Evolutionary conservation across 2,888 invertebrate species (phyloP), one percentile per base, ranked within the genome.

Genomic region (Ernsta delagoae): DNA sequence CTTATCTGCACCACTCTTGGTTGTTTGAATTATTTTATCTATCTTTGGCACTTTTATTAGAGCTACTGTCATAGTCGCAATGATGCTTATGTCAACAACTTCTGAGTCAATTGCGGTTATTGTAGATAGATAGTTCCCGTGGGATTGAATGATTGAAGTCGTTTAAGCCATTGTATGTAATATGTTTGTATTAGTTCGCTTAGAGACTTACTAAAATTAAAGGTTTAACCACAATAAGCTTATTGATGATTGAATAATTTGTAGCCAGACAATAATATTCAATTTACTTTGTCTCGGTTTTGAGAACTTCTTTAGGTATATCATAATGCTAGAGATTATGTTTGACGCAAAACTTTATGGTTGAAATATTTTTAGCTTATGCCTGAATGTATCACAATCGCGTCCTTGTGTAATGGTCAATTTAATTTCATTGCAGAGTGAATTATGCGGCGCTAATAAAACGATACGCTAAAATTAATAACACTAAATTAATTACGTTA

Each of bases 381-480:
- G 24, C n/a, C 39, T 9, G n/a, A 59, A 39, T 59, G 48, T 24
- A 59, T 6, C 36, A 5, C n/a, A 57, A 54, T 56, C 4, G 54
- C 34, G 56, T 45, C 57, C 57, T 65, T 36, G 65, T 48, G 54
- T 65, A 66, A 59, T 53, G 62, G 65, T 69, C 65, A 59, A 45
- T 50, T 36, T 59, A 65, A 59, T 50, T 50, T 50, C 16, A 16
- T 66, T 65, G 60, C 43, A 59, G 24, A 67, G 34, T 59, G 53
- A 71, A 70, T 70, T 71, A 72, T 59, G 59, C 54, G 11, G 61
- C 53, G 61, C 36, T 57, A 65, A 65, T 71, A 59, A 63, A 65
- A 57, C 34, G 31, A 57, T 34, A 45, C 57, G 16, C 56, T 65
- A 65, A 65, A 36, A 57, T 64, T 45, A 48, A 16, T 65, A 56